Base-by-base conservation (phyloP, 2,888 invertebrate genomes). In the Diloba caeruleocephala region DNA sequence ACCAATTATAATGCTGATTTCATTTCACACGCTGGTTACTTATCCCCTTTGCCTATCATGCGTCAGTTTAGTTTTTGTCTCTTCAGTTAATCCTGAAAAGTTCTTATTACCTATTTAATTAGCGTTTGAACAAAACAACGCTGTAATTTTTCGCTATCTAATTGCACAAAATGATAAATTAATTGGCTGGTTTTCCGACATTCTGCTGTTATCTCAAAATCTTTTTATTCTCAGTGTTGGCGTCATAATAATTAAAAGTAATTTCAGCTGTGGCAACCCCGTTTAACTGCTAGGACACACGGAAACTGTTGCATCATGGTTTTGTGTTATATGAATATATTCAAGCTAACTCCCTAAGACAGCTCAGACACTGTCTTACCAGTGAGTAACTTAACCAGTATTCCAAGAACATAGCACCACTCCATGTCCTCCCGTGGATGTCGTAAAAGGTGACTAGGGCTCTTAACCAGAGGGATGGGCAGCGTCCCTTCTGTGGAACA, bases 211-310 rank as follows among this genome's bases (percentile, higher is more conserved):
- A 74, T 74, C 74, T 21, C 7, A 13, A 52, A 63, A 74, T 71
- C 71, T 71, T 70, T 64, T 70, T 73, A 73, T 59, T 57, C 42
- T 46, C 41, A 21, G 55, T 56, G 60, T 59, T 72, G 51, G 31
- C 56, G 62, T 66, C 71, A 55, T 41, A 31, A 60, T 71, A 70
- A 74, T 70, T 71, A 71, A 51, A 66, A 42, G 31, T 71, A 70
- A 71, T 71, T 74, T 71, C 44, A 43, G 32, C 41, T 66, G 45
- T 54, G 45, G 71, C 57, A 70, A 58, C 74, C 49, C 67, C 41
- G 51, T 36, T 56, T 65, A 55, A 13, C 4, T 8, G 19, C 48
- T 39, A 29, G 31, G 15, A 44, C 29, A 49, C 38, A 31, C 45
- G 53, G 71, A 62, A 58, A 39, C 15, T 19, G 25, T 70, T 51